Evolutionary conservation across 2,113 vertebrate genomes (phyloP), one percentile per base, ranked within the genome.

Genomic region (Sphaerodactylus townsendi): DNA sequence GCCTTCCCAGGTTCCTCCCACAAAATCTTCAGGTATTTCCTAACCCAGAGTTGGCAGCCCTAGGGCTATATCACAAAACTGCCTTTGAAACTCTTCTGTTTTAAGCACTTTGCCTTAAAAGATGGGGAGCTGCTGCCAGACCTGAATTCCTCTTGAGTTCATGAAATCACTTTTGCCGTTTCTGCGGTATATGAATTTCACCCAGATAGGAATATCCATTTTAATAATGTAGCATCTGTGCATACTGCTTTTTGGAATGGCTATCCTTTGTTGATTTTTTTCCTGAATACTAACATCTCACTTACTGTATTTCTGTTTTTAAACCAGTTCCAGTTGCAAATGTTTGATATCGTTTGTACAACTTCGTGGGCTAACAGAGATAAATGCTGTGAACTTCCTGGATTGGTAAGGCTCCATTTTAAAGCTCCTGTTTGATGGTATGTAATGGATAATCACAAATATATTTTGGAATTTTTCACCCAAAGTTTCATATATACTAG

Each of bases 321-420:
- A 2, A 91, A 93, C 44, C 91, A 99, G 99, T 97, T 99, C 93
- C 98, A 99, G 95, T 94, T 99, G 91, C 99, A 99, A 95, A 99
- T 99, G 98, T 99, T 99, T 95, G 98, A 99, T 91, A 99, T 99
- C 78, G 95, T 98, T 91, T 99, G 99, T 91, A 98, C 98, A 77
- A 98, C 98, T 10, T 98, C 98, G 1, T 99, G 98, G 98, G 97
- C 98, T 92, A 96, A 94, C 93, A 96, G 96, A 90, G 99, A 99
- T 95, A 98, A 97, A 89, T 99, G 99, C 91, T 99, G 99, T 90
- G 99, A 99, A 90, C 96, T 99, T 84, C 98, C 98, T 79, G 97
- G 97, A 83, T 87, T 99, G 97, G 99, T 99, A 96, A 98, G 97
- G 81, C 89, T 71, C 33, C 28, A 72, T n/a, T 71, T 90, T 73